These are phyloP conservation scores for Elaphurus davidianus DNA, from an alignment of 2,113 vertebrate genomes.

Conservation along the genomic window DNA sequence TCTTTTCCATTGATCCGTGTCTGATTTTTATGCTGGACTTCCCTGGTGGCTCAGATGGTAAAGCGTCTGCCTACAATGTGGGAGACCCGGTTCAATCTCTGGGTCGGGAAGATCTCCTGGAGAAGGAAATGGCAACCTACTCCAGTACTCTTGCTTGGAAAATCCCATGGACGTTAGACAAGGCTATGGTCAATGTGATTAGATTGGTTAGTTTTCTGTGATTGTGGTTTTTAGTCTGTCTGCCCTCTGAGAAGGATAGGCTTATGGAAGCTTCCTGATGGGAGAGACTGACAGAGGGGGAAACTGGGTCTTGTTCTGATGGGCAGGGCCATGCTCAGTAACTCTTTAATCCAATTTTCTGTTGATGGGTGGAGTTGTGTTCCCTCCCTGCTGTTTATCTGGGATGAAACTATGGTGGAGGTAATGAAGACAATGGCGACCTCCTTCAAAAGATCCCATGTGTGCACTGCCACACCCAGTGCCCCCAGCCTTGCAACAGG, in stretches of 20 bases:
- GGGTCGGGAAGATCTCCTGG: background rate
- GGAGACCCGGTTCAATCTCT: background rate
- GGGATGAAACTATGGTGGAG: background rate
- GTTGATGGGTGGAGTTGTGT: background rate
- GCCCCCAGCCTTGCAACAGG: too few relatives aligned
- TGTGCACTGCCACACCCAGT: too few relatives aligned
- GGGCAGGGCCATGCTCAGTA: background rate
- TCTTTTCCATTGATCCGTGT: background rate
- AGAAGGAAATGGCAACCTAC: background rate
- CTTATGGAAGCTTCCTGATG: background rate
- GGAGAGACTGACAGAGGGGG: background rate
- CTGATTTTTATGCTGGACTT: background rate
- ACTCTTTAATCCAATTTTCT: background rate
- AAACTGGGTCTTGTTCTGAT: background rate
- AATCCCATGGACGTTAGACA: background rate
- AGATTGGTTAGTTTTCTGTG: background rate
- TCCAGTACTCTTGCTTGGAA: background rate
- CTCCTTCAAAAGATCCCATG: too few relatives aligned
- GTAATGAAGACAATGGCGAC: too few relatives aligned
- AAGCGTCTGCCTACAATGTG: background rate
- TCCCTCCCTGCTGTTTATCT: background rate
- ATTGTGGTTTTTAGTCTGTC: background rate
- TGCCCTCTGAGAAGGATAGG: background rate
- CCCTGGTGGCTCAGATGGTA: background rate
- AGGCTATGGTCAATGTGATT: background rate